These are phyloP conservation scores for Chaetodon trifasciatus DNA, from an alignment of 2,797 vertebrate species.

Conservation along the genomic window DNA sequence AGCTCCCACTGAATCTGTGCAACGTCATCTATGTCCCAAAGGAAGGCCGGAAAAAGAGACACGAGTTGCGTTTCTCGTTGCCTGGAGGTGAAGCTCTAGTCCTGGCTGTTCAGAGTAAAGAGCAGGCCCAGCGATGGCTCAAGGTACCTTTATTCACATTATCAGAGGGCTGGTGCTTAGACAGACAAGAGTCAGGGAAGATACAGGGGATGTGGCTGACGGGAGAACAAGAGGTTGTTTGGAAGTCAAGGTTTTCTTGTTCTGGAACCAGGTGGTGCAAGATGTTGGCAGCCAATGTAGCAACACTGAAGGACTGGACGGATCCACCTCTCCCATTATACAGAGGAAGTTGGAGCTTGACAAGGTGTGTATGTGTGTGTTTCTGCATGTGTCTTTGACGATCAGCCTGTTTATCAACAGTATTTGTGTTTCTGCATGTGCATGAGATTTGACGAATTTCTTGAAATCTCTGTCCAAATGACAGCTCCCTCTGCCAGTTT, in stretches of 20 bases:
- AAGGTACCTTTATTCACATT: constrained; percentile 84
- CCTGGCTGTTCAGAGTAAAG: constrained; percentile 95
- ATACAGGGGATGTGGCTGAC: neutral
- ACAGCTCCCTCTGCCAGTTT: neutral
- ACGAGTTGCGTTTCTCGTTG: constrained; percentile 94
- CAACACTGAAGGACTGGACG: constrained; percentile 80
- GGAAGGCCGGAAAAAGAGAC: constrained; percentile 96
- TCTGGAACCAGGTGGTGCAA: constrained; percentile 90
- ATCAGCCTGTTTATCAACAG: neutral
- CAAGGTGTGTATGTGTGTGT: constrained; percentile 86
- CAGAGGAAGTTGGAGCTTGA: constrained; percentile 92
- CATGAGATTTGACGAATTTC: too few relatives aligned
- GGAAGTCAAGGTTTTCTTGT: constrained; percentile 20
- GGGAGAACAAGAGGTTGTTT: neutral
- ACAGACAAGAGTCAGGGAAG: neutral
- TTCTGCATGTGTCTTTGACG: neutral
- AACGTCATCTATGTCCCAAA: constrained; percentile 94
- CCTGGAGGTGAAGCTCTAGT: constrained; percentile 93
- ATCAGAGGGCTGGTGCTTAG: constrained; percentile 5
- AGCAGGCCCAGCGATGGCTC: constrained; percentile 98
- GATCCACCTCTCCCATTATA: constrained; percentile 90
- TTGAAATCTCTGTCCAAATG: neutral
- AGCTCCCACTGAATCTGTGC: constrained; percentile 90
- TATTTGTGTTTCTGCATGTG: constrained; percentile 19
- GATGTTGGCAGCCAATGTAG: constrained; percentile 87